Evolutionary conservation across 2,888 invertebrate genomes (phyloP).

Genomic region (Smittia aterrima): DNA sequence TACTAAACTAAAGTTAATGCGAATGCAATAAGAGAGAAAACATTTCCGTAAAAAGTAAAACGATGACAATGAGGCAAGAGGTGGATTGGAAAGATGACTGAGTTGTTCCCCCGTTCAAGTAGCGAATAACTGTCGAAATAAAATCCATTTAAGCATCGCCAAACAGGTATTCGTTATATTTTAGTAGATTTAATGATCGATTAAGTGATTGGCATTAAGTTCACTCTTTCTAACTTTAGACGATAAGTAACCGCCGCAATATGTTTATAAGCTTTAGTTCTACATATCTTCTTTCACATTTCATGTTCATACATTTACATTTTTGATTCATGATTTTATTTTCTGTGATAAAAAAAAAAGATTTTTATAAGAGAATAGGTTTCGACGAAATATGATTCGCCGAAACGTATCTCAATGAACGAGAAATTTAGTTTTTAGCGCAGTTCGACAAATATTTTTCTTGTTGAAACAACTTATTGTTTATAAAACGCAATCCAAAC

Average conservation of each 20-base stretch:
- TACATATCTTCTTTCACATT: too few species aligned
- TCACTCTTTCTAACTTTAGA: not conserved
- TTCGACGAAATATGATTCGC: not conserved
- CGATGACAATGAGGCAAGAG: not conserved
- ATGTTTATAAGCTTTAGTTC: not conserved
- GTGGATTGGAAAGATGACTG: conserved; percentile 1
- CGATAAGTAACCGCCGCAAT: not conserved
- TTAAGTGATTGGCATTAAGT: not conserved
- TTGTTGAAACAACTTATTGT: conserved; percentile 9
- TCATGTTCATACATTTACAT: too few species aligned
- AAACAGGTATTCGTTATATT: conserved; percentile 41
- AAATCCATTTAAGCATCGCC: conserved; percentile 32
- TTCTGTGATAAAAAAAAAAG: too few species aligned
- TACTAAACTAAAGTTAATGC: too few species aligned
- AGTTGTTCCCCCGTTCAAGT: not conserved
- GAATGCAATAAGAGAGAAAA: too few species aligned
- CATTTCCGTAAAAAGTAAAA: too few species aligned
- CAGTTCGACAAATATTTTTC: not conserved
- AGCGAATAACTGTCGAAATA: conserved; percentile 29
- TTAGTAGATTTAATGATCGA: conserved; percentile 12
- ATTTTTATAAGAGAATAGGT: not conserved
- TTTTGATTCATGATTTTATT: too few species aligned
- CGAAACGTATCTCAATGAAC: not conserved
- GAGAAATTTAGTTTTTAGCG: too few species aligned
- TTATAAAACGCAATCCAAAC: not conserved